Evolutionary conservation across 2,113 vertebrate species (phyloP), one percentile per base, ranked within the genome.

Genomic region (Pogonocichla stellata): DNA sequence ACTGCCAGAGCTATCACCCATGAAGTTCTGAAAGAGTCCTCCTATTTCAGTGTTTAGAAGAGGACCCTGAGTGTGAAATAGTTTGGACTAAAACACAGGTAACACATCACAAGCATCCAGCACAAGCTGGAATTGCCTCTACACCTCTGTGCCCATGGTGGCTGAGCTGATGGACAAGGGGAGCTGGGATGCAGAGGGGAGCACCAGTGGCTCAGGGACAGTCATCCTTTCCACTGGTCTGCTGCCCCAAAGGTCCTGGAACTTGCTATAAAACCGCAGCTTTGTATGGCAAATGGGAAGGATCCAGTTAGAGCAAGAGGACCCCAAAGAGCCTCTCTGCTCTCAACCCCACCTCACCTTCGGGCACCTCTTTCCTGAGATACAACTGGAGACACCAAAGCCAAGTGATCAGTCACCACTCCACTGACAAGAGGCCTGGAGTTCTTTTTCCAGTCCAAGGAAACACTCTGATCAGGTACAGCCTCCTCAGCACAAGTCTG

Each of bases 1-100:
- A 38, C 84, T 95, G 86, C 51, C 74, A 91, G 86, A 45, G 86
- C 93, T 92, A 86, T 95, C 89, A 95, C 65, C 86, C 89, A 89
- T 92, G 84, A 91, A 90, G 93, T 93, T 97, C 62, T 69, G 45
- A 93, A 94, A 82, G 78, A 75, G 29, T 66, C 42, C 51, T 65
- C n/a, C 87, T 82, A 94, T 95, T 91, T 88, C 79, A 70, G 58
- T 87, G 81, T 70, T 92, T 88, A 90, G 58, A 65, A 92, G 42
- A 56, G 28, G 34, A 65, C 19, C 38, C 34, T 80, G 25, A 43
- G 45, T 42, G 53, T 72, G 74, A 95, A 87, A 90, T 20, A 65
- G 33, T 57, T 50, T 33, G 17, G 62, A 70, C 45, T 73, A 62
- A 94, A 92, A 22, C 12, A 67, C 31, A 60, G 56, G 20, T 29